These are phyloP conservation scores for Hypsopygia costalis DNA, from an alignment of 2,888 invertebrate species.

Conservation along the genomic window DNA sequence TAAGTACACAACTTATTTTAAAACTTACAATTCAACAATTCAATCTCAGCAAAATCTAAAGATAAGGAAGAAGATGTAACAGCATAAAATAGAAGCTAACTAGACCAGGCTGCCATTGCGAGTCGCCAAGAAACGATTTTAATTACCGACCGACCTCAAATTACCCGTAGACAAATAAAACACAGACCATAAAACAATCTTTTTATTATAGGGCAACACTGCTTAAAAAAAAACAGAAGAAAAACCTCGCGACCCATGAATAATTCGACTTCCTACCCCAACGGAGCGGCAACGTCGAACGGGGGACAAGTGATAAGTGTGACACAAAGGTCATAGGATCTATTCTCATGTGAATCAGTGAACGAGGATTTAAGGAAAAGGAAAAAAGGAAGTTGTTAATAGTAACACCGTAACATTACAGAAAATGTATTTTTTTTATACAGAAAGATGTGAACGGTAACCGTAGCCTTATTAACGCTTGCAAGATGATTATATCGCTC, in stretches of 20 bases:
- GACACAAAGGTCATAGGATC: background rate
- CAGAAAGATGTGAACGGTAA: too few species aligned
- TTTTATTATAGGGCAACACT: slow-evolving; percentile 24
- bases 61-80: too few species aligned
- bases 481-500: too few species aligned
- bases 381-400: too few species aligned
- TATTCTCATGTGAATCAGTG: too few species aligned
- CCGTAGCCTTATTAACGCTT: too few species aligned
- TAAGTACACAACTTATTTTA: too few species aligned
- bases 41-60: too few species aligned
- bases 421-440: too few species aligned
- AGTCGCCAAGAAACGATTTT: background rate
- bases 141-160: slow-evolving; percentile 3
- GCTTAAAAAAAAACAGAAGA: slow-evolving; percentile 22
- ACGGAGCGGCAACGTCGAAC: slow-evolving; percentile 9
- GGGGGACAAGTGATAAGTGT: slow-evolving; percentile 5
- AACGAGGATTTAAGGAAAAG: background rate
- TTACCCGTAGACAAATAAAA: slow-evolving; percentile 12
- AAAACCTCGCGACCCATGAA: slow-evolving; percentile 24
- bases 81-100: too few species aligned
- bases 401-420: too few species aligned
- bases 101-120: background rate
- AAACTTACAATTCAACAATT: too few species aligned
- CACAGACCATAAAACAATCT: slow-evolving; percentile 32
- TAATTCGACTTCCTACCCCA: slow-evolving; percentile 25